Base-by-base conservation (phyloP, 2,113 vertebrate genomes). In the Xenopus tropicalis region DNA sequence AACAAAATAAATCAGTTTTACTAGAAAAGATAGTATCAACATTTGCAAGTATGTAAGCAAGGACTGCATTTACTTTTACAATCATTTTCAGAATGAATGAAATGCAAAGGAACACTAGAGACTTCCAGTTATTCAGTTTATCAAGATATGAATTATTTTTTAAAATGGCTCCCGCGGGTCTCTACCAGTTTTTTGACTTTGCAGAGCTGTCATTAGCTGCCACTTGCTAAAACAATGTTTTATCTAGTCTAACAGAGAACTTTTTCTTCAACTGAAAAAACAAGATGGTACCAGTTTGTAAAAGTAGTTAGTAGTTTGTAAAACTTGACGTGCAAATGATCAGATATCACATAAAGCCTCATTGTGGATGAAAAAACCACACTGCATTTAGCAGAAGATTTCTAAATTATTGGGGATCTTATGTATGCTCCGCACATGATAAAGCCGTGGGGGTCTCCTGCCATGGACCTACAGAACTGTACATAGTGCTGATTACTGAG, bases 91-190 rank as follows among this genome's bases (percentile, higher is more conserved):
- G 21, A 44, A 62, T 52, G 11, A 63, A 71, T 71, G 61, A 59
- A 71, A 52, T 11, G 20, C 58, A 62, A 54, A 29, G 70, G 22
- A 62, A 52, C 44, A 12, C 48, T 57, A 12, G 57, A 61, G 61
- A 51, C 63, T 64, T 65, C 65, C 70, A 72, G n/a, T 72, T 51
- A 65, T n/a, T 72, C 29, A 72, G 70, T 72, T 72, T 37, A 72
- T 72, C 61, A 65, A 72, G 61, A 43, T 56, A 56, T 72, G 70
- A 72, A 43, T 72, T 72, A 72, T 72, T 65, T 71, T 51, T 17
- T 48, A 22, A 57, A 57, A 72, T 42, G 51, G 17, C 61, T 65
- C 70, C 61, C 70, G 7, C 16, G 62, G 11, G 70, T 43, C 3
- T 37, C 43, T 57, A 61, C 43, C 61, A 48, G 65, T n/a, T 44